Percentiles rank a stretch among this genome's conserved stretches.
Conservation (phyloP, 2,113 vertebrate genomes). For the Spermophilus dauricus region DNA sequence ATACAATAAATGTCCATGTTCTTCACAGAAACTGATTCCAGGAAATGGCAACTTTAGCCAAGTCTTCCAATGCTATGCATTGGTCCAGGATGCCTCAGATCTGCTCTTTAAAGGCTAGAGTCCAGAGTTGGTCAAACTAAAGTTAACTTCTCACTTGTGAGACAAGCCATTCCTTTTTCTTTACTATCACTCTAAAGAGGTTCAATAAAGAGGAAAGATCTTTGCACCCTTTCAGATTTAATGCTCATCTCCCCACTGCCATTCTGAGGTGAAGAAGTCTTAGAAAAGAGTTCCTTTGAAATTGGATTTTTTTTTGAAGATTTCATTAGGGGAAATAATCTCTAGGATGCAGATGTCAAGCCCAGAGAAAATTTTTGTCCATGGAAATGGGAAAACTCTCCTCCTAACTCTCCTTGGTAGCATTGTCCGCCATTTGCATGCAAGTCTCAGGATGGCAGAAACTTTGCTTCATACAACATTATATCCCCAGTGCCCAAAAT, state of each 20-base stretch:
- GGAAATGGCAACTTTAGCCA: neutral
- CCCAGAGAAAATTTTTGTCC: neutral
- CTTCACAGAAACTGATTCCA: neutral
- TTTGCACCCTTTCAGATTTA: neutral
- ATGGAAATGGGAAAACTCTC: neutral
- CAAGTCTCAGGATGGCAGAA: neutral
- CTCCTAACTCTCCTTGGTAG: neutral
- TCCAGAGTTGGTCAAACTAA: neutral
- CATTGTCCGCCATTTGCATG: neutral
- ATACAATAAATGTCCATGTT: neutral
- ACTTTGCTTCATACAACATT: neutral
- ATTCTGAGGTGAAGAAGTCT: neutral
- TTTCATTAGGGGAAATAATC: neutral
- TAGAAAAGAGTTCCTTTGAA: neutral
- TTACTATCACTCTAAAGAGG: neutral
- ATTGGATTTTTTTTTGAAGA: conserved; percentile 44
- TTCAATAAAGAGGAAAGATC: neutral
- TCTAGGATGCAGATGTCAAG: neutral
- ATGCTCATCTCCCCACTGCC: neutral
- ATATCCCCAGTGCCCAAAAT: neutral
- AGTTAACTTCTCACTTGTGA: neutral
- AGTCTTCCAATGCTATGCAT: neutral
- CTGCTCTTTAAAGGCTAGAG: neutral
- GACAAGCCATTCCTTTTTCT: neutral
- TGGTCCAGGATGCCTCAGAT: neutral